Evolutionary conservation across 2,888 invertebrate genomes (phyloP).

Genomic region (Therioaphis trifolii): DNA sequence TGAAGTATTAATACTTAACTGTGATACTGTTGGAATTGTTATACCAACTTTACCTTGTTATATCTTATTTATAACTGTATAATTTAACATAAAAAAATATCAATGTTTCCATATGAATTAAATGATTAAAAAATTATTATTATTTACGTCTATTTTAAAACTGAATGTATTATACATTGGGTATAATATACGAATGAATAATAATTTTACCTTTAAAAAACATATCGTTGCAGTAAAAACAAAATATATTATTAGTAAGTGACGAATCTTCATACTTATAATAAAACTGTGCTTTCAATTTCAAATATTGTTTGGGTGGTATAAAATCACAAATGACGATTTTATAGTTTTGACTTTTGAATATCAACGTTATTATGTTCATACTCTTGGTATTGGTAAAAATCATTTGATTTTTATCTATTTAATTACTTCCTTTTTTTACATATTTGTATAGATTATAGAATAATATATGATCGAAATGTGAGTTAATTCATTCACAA

Average conservation of each 20-base stretch:
- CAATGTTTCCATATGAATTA: too few relatives aligned
- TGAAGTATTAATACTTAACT: too few relatives aligned
- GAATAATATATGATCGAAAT: background rate
- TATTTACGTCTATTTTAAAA: too few relatives aligned
- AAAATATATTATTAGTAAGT: background rate
- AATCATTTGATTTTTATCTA: conserved; percentile 32
- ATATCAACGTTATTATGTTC: background rate
- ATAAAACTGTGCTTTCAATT: background rate
- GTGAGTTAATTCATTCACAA: background rate
- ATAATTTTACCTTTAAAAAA: conserved; percentile 36
- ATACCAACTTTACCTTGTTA: too few relatives aligned
- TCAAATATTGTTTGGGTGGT: background rate
- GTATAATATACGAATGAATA: too few relatives aligned
- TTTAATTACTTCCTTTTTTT: conserved; percentile 44
- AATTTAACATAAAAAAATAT: too few relatives aligned
- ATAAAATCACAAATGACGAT: background rate
- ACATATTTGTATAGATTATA: background rate
- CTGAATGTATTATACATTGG: too few relatives aligned
- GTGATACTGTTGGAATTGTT: too few relatives aligned
- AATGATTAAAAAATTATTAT: too few relatives aligned
- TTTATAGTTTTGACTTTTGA: background rate
- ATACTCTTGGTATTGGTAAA: background rate
- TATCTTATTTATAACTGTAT: too few relatives aligned
- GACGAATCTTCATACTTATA: conserved; percentile 18
- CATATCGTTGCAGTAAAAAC: background rate